Percentiles rank a stretch among this genome's conserved stretches.
These are phyloP conservation scores for Drosophila pseudoobscura DNA, from an alignment of 1,140 invertebrate genomes.

Conservation along the genomic window DNA sequence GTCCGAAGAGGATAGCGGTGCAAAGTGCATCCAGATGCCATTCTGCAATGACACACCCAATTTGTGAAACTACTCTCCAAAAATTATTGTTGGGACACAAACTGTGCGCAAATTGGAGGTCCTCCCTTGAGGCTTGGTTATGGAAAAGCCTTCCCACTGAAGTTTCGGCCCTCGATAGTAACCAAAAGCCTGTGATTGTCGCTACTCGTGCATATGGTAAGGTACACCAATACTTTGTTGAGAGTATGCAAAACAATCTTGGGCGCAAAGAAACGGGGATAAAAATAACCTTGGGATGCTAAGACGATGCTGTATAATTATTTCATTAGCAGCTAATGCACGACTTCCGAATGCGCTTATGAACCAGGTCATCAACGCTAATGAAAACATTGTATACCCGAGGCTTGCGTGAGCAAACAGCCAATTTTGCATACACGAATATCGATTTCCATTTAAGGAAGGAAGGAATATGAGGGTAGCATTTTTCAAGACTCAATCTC, in stretches of 20 bases:
- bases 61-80: background rate
- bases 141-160: background rate
- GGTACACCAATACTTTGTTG: constrained; percentile 25
- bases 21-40: too few species aligned
- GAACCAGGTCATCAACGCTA: too few species aligned
- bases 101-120: background rate
- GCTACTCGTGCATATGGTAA: constrained; percentile 32
- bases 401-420: background rate
- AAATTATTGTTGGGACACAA: background rate
- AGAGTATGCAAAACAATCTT: background rate
- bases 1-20: too few species aligned
- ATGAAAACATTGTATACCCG: background rate
- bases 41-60: too few species aligned
- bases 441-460: too few species aligned
- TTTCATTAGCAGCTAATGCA: constrained; percentile 40
- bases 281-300: too few species aligned
- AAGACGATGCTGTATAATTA: constrained; percentile 23
- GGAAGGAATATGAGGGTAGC: too few species aligned
- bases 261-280: too few species aligned
- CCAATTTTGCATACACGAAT: too few species aligned
- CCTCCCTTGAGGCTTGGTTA: too few species aligned
- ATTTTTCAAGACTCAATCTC: too few species aligned
- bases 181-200: background rate
- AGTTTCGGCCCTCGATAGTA: too few species aligned
- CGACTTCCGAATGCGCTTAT: constrained; percentile 16